A percentile compares a stretch with the other conserved stretches of the same genome.
These are phyloP conservation scores for Siderastrea radians DNA, from an alignment of 92 coral and sea anemone genomes.

Conservation along the genomic window DNA sequence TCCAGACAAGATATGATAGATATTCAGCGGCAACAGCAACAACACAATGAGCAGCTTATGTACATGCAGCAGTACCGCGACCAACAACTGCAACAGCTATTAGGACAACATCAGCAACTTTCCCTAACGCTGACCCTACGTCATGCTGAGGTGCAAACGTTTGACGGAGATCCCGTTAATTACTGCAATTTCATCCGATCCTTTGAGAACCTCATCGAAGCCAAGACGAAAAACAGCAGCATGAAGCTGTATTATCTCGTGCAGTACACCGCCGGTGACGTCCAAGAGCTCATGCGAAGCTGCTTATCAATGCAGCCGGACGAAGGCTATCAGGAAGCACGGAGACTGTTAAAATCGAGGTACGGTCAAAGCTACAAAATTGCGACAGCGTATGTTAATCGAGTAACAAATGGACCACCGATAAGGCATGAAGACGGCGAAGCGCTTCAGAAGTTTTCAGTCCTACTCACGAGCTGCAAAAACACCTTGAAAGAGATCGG, in stretches of 20 bases:
- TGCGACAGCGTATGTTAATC: constrained; percentile 43
- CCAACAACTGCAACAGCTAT: constrained; percentile 31
- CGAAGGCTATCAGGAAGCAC: constrained; percentile 41
- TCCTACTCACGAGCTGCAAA: constrained; percentile 37
- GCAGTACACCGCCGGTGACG: constrained; percentile 54
- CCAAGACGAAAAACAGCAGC: constrained; percentile 40
- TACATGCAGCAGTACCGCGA: constrained; percentile 39
- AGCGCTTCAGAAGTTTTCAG: constrained; percentile 39
- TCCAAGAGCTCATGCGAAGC: constrained; percentile 60
- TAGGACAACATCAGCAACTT: constrained; percentile 8
- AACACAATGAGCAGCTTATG: constrained; percentile 31
- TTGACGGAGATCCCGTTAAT: constrained; percentile 46
- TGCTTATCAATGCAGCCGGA: constrained; percentile 49
- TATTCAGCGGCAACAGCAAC: constrained; percentile 30
- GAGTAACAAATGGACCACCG: constrained; percentile 41
- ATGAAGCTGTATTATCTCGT: constrained; percentile 49
- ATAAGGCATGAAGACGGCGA: constrained; percentile 52
- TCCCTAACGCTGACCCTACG: constrained; percentile 36
- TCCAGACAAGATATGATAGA: constrained; percentile 31
- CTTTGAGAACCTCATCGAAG: constrained; percentile 56
- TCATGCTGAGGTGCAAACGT: constrained; percentile 44
- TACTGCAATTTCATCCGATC: constrained; percentile 54
- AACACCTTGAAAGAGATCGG: constrained; percentile 53
- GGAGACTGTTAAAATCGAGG: constrained; percentile 22
- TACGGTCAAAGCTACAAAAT: constrained; percentile 66